Conservation (phyloP, 2,888 invertebrate genomes). For the Nebria salina region DNA sequence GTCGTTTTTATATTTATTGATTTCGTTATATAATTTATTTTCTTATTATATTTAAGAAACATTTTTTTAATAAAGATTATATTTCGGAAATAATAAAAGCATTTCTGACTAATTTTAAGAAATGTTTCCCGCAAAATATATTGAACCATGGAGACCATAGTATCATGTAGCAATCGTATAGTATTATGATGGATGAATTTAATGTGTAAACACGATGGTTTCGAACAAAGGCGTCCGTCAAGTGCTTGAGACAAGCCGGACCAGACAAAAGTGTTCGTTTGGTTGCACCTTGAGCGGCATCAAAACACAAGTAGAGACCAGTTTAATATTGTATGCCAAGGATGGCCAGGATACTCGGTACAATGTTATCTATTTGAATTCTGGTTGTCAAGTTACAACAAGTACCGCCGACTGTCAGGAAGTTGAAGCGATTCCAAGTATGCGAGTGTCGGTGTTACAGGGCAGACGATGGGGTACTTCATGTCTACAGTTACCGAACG, state of each 20-base stretch:
- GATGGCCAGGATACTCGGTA: background rate
- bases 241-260: background rate
- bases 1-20: too few species aligned
- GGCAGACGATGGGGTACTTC: background rate
- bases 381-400: conserved; percentile 1
- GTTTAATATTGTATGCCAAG: background rate
- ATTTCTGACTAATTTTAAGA: too few species aligned
- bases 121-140: background rate
- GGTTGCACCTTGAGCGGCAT: background rate
- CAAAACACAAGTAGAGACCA: background rate
- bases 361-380: conserved; percentile 1
- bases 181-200: background rate
- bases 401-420: background rate
- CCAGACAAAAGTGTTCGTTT: background rate
- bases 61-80: too few species aligned
- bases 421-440: background rate
- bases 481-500: background rate
- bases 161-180: background rate
- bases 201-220: background rate
- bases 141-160: background rate
- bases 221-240: background rate
- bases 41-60: too few species aligned
- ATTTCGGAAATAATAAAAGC: too few species aligned
- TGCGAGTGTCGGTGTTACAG: background rate
- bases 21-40: too few species aligned